Percentiles rank a stretch among this genome's conserved stretches.
Conservation (phyloP, 2,888 invertebrate genomes). For the Alloplasta piceator region DNA sequence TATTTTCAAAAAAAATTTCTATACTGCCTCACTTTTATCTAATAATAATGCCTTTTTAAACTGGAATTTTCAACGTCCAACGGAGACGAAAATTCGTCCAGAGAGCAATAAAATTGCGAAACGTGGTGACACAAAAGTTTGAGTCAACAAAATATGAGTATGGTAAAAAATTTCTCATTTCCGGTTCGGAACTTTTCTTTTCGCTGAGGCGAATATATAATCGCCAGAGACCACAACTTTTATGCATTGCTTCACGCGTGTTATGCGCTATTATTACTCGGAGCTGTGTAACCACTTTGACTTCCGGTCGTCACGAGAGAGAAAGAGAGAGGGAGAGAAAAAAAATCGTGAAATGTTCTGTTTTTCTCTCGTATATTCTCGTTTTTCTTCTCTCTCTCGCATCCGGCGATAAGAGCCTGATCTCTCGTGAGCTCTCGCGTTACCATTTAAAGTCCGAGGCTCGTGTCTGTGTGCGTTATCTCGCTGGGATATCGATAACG, state of each 20-base stretch:
- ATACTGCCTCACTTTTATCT: no score
- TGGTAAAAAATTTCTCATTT: not conserved
- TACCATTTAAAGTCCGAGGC: conserved; percentile 9
- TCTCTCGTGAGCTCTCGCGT: no score
- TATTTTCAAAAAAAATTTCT: no score
- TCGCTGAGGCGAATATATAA: no score
- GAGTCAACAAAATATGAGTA: no score
- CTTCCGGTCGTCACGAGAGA: conserved; percentile 61
- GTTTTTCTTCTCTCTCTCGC: conserved; percentile 56
- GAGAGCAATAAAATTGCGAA: no score
- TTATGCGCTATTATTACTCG: conserved; percentile 15
- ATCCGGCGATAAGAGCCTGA: conserved; percentile 68
- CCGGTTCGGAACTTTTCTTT: not conserved
- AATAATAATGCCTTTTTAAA: no score
- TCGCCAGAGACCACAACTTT: no score
- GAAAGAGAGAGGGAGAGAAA: not conserved
- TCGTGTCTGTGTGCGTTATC: conserved; percentile 59
- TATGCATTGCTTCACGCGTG: no score
- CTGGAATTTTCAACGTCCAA: no score
- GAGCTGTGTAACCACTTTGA: conserved; percentile 47
- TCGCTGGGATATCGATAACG: conserved; percentile 61
- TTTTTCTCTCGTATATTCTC: conserved; percentile 47
- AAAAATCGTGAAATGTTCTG: conserved; percentile 9
- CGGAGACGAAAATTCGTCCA: no score
- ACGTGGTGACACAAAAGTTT: no score